Conservation (phyloP, 2,113 vertebrate genomes). For the Misgurnus mizolepis region DNA sequence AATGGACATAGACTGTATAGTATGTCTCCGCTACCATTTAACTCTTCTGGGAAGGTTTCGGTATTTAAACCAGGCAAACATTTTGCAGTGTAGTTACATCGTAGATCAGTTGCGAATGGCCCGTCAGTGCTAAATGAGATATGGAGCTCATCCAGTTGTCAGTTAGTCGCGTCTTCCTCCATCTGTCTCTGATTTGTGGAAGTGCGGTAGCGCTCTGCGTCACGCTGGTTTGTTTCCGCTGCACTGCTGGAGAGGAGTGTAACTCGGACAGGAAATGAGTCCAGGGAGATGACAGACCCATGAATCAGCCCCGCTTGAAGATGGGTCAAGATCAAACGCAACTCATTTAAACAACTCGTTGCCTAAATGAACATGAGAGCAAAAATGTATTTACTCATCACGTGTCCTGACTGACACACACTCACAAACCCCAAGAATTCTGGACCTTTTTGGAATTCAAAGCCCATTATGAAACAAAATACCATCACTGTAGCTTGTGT, state of each 20-base stretch:
- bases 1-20: constrained; percentile 33
- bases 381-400: neutral
- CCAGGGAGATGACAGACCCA: constrained; percentile 43
- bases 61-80: constrained; percentile 3
- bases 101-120: neutral
- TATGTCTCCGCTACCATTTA: constrained; percentile 12
- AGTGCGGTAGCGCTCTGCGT: constrained; percentile 14
- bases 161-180: constrained; percentile 18
- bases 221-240: constrained; percentile 16
- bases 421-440: neutral
- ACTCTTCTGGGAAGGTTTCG: neutral
- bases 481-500: no score
- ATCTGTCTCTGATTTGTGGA: constrained; percentile 25
- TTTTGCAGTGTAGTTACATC: neutral
- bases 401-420: neutral
- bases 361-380: constrained; percentile 9
- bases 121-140: neutral
- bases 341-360: constrained; percentile 12
- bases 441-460: neutral
- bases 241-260: constrained; percentile 13
- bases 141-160: neutral
- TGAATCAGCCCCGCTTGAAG: constrained; percentile 49
- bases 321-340: constrained; percentile 36
- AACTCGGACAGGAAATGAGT: constrained; percentile 47
- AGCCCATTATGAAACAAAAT: neutral